Evolutionary conservation across 2,888 invertebrate genomes (phyloP), one percentile per base, ranked within the genome.

Genomic region (Bombylius major): DNA sequence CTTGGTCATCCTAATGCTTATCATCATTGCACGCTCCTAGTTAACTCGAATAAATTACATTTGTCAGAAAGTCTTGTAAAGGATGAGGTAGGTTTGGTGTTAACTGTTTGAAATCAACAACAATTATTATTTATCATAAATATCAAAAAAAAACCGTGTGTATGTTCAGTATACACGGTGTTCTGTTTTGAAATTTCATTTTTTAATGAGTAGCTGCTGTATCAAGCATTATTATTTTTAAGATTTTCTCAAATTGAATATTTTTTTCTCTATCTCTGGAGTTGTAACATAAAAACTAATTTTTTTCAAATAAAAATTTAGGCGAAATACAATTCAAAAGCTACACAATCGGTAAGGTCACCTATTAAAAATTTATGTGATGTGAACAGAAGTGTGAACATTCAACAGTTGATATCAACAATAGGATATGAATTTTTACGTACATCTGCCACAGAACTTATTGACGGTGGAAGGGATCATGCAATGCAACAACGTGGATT

Each of bases 21-120:
- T 77, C 98, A 99, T 72, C 98, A 98, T 74, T 95, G 95, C 75
- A 98, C 98, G 5, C 80, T 99, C 62, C 79, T 97, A 70, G 88
- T 96, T 59, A 83, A 89, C 67, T 88, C 88, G 60, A 86, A 93
- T 70, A 88, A 89, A 75, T 72, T 80, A 61, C 80, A 83, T 70
- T 78, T 92, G 69, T 82, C 82, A 64, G 78, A 82, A 64, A 81
- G 87, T 56, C 79, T 92, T 58, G 81, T 82, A 58, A 87, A 83
- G 71, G 81, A 83, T 70, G 83, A 87, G 78, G 89, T 89, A 77
- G 79, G 75, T 73, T 44, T 34, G 23, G 23, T 23, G 23, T 3
- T 47, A 47, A 55, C 47, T 51, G 23, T 23, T 23, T 23, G 3
- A 23, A 23, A 23, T 23, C 23, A 23, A 23, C 23, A 23, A 23